phyloP scores from a whole-genome alignment of 2,888 invertebrate genomes.

The Hypomecis punctinalis region DNA sequence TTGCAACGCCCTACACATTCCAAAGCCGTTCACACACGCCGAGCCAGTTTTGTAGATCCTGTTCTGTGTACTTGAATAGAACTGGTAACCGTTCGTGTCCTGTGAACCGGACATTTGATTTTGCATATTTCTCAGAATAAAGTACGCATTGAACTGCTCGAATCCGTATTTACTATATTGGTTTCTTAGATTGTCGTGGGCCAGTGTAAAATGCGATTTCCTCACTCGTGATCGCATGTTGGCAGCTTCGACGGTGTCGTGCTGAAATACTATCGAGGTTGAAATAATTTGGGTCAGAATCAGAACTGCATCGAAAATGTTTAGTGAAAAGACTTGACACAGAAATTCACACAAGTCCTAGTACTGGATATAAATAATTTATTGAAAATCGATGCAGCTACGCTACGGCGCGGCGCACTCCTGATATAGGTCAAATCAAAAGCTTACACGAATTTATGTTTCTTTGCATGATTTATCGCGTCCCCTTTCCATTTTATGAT shows the following conservation, averaged over 20 bases:
- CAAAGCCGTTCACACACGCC: constrained; percentile 46
- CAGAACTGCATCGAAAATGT: constrained; percentile 37
- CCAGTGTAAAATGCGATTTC: constrained; percentile 12
- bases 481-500: constrained; percentile 13
- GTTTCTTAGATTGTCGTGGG: constrained; percentile 16
- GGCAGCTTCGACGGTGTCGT: constrained; percentile 26
- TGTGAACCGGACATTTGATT: constrained; percentile 37
- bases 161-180: constrained; percentile 19
- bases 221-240: constrained; percentile 32
- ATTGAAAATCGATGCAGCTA: constrained; percentile 46
- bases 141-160: constrained; percentile 21
- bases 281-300: constrained; percentile 39
- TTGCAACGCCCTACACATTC: constrained; percentile 32
- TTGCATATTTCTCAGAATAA: constrained; percentile 37
- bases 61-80: constrained; percentile 43
- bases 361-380: neutral
- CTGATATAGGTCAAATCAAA: constrained; percentile 68
- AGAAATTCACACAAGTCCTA: neutral
- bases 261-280: constrained; percentile 40
- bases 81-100: constrained; percentile 28
- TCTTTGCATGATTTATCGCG: constrained; percentile 14
- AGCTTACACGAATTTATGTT: constrained; percentile 50
- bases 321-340: constrained; percentile 15
- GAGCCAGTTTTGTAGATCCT: constrained; percentile 47
- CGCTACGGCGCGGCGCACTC: constrained; percentile 39